phyloP scores from a whole-genome alignment of 2,888 invertebrate species.

The Muschampia plurimacula region DNA sequence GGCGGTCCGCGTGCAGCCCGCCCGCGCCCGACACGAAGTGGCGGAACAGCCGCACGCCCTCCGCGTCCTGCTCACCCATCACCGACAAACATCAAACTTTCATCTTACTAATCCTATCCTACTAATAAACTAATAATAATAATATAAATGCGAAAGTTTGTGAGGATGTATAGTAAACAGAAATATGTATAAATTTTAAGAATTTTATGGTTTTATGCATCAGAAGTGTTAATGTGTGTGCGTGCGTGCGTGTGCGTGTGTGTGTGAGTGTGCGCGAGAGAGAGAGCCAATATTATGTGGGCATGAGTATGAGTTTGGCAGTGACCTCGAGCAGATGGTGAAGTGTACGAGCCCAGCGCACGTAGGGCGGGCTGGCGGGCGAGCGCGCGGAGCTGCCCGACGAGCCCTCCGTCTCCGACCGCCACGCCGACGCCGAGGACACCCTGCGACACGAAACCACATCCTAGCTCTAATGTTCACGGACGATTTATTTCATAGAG shows the following conservation, averaged over 20 bases:
- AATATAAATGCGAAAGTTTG: too few species aligned
- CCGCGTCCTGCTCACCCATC: conserved; percentile 87
- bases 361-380: conserved; percentile 88
- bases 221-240: too few species aligned
- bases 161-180: too few species aligned
- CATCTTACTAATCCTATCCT: too few species aligned
- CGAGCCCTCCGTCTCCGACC: conserved; percentile 82
- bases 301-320: not conserved
- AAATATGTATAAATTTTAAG: too few species aligned
- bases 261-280: not conserved
- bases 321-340: conserved; percentile 90
- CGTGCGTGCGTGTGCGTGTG: not conserved
- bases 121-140: too few species aligned
- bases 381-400: conserved; percentile 80
- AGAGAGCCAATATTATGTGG: not conserved
- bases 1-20: conserved; percentile 91
- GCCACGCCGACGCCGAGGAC: conserved; percentile 57
- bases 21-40: conserved; percentile 93
- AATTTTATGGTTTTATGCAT: too few species aligned
- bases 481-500: too few species aligned
- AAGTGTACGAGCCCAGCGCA: conserved; percentile 95
- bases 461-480: too few species aligned
- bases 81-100: not conserved
- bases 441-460: conserved; percentile 58
- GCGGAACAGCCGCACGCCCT: conserved; percentile 95